A percentile compares a stretch with the other conserved stretches of the same genome.
Conservation (phyloP, 2,797 vertebrate genomes). For the Danio jaintianensis region DNA sequence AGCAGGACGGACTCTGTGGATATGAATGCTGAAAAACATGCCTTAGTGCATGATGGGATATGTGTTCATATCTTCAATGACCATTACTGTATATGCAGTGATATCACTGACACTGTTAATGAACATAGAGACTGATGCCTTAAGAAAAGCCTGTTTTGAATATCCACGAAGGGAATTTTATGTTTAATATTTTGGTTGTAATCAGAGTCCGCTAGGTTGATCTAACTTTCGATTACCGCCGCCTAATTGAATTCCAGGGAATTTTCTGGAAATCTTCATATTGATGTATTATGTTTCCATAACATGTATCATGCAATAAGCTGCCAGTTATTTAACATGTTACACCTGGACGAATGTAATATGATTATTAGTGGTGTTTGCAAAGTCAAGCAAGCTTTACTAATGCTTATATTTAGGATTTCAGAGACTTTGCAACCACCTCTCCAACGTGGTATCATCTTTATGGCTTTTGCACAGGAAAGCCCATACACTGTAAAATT, state of each 20-base stretch:
- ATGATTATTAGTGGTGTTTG: background rate
- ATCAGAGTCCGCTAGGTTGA: conserved; percentile 23
- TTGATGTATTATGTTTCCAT: conserved; percentile 17
- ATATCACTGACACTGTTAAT: conserved; percentile 19
- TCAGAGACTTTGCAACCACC: background rate
- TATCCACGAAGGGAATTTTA: background rate
- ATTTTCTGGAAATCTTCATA: background rate
- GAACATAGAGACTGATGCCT: conserved; percentile 9
- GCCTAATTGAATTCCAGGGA: background rate
- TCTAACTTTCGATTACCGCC: background rate
- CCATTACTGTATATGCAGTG: conserved; percentile 12
- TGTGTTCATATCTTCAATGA: conserved; percentile 3
- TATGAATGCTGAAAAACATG: conserved; percentile 53
- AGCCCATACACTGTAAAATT: no score
- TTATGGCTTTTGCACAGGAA: background rate
- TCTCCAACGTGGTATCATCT: background rate
- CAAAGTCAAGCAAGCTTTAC: background rate
- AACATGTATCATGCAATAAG: background rate
- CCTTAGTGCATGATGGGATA: conserved; percentile 47
- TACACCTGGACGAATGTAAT: conserved; percentile 17
- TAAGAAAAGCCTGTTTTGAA: conserved; percentile 15
- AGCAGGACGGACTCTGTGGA: conserved; percentile 49
- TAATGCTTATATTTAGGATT: background rate
- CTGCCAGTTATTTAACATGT: conserved; percentile 19
- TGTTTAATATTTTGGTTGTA: conserved; percentile 28